phyloP scores from a whole-genome alignment of 2,113 vertebrate species.

The Gallinago jamesoni region DNA sequence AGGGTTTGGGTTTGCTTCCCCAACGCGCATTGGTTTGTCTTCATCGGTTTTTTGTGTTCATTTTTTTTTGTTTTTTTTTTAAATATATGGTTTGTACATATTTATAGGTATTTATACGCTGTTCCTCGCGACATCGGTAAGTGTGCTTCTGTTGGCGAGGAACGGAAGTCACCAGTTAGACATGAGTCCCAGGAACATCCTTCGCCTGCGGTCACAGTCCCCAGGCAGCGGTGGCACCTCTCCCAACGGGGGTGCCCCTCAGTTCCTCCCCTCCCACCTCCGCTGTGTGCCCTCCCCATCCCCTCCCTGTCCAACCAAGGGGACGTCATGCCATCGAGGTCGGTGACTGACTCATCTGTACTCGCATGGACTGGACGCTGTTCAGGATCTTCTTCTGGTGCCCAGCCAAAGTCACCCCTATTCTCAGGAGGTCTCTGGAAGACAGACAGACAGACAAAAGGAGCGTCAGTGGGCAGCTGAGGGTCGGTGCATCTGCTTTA shows the following conservation, averaged over 20 bases:
- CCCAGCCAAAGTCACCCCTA: slow-evolving; percentile 97
- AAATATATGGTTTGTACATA: slow-evolving; percentile 70
- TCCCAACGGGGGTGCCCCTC: background rate
- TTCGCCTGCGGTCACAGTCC: slow-evolving; percentile 16
- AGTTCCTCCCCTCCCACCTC: slow-evolving; percentile 50
- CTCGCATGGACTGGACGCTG: slow-evolving; percentile 94
- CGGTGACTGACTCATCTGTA: slow-evolving; percentile 93
- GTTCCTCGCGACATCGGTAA: slow-evolving; percentile 65
- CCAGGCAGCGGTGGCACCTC: slow-evolving; percentile 18
- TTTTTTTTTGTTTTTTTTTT: background rate
- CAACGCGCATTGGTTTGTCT: slow-evolving; percentile 55
- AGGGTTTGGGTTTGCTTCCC: slow-evolving; percentile 44
- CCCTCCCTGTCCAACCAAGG: slow-evolving; percentile 46
- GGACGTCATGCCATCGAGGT: slow-evolving; percentile 91
- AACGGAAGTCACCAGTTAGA: slow-evolving; percentile 48
- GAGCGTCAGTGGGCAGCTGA: background rate
- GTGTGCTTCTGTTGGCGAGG: slow-evolving; percentile 72
- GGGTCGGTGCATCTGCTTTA: background rate
- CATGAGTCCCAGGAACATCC: slow-evolving; percentile 53
- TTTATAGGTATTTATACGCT: slow-evolving; percentile 63
- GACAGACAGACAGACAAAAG: background rate
- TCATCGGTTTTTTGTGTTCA: background rate
- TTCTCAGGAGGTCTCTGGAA: slow-evolving; percentile 94
- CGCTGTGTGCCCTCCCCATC: slow-evolving; percentile 45
- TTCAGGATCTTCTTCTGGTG: slow-evolving; percentile 99